A percentile compares a stretch with the other conserved stretches of the same genome.
phyloP scores from a whole-genome alignment of 1,140 invertebrate genomes.

The Orius insidiosus region DNA sequence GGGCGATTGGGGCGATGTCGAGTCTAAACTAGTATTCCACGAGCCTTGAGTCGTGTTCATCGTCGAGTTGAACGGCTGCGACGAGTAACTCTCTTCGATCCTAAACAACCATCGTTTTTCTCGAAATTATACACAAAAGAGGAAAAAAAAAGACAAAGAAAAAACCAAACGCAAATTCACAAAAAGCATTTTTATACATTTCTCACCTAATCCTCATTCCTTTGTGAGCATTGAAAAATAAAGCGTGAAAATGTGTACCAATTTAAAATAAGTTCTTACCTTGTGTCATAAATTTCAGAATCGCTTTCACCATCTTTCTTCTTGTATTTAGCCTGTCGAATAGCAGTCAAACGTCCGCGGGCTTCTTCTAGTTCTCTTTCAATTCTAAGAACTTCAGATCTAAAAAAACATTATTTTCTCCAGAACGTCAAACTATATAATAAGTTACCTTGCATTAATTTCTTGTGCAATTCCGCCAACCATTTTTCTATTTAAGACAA shows the following conservation, averaged over 20 bases:
- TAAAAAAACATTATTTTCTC: constrained; percentile 17
- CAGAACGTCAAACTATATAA: no score
- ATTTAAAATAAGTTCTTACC: background rate
- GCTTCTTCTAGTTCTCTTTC: constrained; percentile 89
- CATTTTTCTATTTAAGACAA: constrained; percentile 80
- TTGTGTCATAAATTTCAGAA: constrained; percentile 25
- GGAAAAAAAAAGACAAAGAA: background rate
- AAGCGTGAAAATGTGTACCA: background rate
- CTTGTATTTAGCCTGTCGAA: constrained; percentile 69
- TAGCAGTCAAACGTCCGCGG: constrained; percentile 65
- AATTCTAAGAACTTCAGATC: constrained; percentile 75
- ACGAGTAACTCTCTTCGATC: background rate
- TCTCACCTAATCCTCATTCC: background rate
- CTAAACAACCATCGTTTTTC: background rate
- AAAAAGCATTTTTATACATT: background rate
- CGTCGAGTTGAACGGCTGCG: constrained; percentile 3
- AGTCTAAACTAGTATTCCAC: background rate
- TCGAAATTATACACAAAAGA: constrained; percentile 2
- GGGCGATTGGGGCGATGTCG: background rate
- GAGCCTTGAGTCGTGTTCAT: constrained; percentile 7
- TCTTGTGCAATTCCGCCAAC: constrained; percentile 87
- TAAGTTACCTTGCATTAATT: constrained; percentile 54
- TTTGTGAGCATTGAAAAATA: background rate
- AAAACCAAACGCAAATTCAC: constrained; percentile 1
- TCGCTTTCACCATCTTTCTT: constrained; percentile 36